phyloP scores from a whole-genome alignment of 2,888 invertebrate species.

The Stenchaetothrips biformis region DNA sequence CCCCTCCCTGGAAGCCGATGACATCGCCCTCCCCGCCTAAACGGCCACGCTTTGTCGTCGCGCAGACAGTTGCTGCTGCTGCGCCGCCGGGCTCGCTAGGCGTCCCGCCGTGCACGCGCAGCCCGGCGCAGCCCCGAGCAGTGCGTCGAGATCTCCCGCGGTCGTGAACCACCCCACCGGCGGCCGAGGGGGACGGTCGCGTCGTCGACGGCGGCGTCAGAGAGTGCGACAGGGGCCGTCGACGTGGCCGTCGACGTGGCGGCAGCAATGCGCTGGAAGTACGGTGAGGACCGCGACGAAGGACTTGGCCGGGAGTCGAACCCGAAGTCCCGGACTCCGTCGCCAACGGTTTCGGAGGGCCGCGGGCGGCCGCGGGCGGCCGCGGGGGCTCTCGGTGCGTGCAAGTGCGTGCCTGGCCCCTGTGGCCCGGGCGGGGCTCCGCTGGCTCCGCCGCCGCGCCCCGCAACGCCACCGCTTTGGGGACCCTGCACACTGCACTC shows the following conservation, averaged over 20 bases:
- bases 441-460: neutral
- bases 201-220: neutral
- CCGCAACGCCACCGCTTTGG: neutral
- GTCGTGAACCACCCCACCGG: too few relatives aligned
- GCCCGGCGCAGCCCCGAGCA: neutral
- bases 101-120: neutral
- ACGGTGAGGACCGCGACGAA: neutral
- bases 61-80: neutral
- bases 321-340: neutral
- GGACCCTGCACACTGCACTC: conserved; percentile 9
- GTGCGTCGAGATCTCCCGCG: neutral
- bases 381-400: neutral
- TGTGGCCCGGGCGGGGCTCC: neutral
- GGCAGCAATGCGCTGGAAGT: neutral
- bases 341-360: neutral
- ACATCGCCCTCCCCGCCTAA: neutral
- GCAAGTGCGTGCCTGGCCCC: conserved; percentile 14
- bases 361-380: neutral
- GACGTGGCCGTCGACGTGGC: neutral
- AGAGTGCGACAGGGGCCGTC: neutral
- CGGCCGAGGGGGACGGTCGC: neutral
- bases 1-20: neutral
- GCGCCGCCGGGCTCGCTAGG: too few relatives aligned
- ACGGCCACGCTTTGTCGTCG: neutral
- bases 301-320: neutral